A percentile compares a stretch with the other conserved stretches of the same genome.
These are phyloP conservation scores for Aplodontia rufa DNA, from an alignment of 2,113 vertebrate species.

Conservation along the genomic window DNA sequence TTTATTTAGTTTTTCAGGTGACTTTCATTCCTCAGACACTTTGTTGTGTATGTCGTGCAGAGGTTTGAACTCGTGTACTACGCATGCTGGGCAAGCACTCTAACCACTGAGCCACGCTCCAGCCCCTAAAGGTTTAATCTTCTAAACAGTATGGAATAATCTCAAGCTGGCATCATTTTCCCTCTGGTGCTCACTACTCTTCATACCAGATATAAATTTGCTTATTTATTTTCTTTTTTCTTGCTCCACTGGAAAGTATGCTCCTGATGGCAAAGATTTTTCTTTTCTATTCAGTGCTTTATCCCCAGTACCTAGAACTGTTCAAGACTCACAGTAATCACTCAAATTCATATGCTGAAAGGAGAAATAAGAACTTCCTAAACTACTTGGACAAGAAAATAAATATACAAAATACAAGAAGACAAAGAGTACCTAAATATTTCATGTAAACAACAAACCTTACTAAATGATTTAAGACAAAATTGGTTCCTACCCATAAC, in stretches of 20 bases:
- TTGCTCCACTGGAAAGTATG: neutral
- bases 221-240: neutral
- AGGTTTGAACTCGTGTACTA: too few species aligned
- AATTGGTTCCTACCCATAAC: neutral
- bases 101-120: too few species aligned
- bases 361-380: slow-evolving; percentile 42
- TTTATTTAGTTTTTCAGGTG: too few species aligned
- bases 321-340: neutral
- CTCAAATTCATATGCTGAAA: neutral
- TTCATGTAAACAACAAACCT: neutral
- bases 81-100: too few species aligned
- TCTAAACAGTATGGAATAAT: neutral
- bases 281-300: slow-evolving; percentile 21
- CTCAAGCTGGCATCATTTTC: neutral
- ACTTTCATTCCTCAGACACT: too few species aligned
- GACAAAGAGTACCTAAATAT: neutral
- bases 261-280: neutral
- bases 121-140: slow-evolving; percentile 22
- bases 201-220: neutral
- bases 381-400: slow-evolving; percentile 19
- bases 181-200: neutral
- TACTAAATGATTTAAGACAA: slow-evolving; percentile 3
- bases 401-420: slow-evolving; percentile 12
- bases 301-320: neutral
- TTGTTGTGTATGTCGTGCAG: too few species aligned